Conservation (phyloP, 1,140 invertebrate genomes). For the Platyura marginata region DNA sequence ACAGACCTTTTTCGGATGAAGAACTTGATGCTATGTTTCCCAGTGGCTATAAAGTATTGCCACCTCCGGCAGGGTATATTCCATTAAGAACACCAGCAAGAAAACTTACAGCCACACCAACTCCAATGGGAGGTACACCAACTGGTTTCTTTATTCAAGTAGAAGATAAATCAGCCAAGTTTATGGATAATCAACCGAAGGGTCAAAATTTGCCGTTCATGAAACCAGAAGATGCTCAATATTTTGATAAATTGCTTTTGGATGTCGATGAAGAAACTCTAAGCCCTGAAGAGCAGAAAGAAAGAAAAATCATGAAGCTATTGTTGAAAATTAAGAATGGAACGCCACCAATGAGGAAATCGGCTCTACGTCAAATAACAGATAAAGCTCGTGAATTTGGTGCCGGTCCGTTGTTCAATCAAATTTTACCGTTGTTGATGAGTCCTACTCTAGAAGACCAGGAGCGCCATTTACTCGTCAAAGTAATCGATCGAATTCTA, state of each 20-base stretch:
- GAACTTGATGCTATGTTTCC: constrained; percentile 96
- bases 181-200: constrained; percentile 94
- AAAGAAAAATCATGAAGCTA: constrained; percentile 98
- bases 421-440: constrained; percentile 96
- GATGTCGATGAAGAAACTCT: constrained; percentile 96
- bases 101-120: constrained; percentile 94
- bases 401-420: constrained; percentile 95
- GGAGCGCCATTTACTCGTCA: constrained; percentile 97
- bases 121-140: constrained; percentile 82
- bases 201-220: constrained; percentile 86
- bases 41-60: constrained; percentile 92
- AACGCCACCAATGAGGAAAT: constrained; percentile 98
- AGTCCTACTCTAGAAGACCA: constrained; percentile 98
- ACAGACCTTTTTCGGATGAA: constrained; percentile 89
- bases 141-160: constrained; percentile 93
- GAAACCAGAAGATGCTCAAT: constrained; percentile 99
- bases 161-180: constrained; percentile 63
- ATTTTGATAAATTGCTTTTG: constrained; percentile 95
- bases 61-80: constrained; percentile 88
- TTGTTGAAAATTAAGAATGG: constrained; percentile 99
- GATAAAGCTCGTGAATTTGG: constrained; percentile 98
- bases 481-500: constrained; percentile 96
- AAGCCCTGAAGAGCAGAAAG: constrained; percentile 93
- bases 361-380: constrained; percentile 91
- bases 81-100: constrained; percentile 94